Evolutionary conservation across 1,140 invertebrate genomes (phyloP), one percentile per base, ranked within the genome.

Genomic region (Meloidogyne hapla): DNA sequence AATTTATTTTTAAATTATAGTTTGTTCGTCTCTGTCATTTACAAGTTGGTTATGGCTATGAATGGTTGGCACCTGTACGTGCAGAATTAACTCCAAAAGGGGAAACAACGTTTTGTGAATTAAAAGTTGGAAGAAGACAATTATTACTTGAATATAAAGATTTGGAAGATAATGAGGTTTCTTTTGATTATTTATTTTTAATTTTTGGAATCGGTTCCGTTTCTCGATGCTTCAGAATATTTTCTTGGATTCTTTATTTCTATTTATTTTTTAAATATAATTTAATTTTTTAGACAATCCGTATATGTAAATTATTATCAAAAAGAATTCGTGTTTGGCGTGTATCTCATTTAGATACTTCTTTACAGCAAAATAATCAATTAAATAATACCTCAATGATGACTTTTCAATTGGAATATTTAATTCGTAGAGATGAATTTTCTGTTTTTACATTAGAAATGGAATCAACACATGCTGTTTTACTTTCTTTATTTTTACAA

Each of bases 401-500:
- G 81, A 71, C 64, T 13, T 82, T 82, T 45, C 81, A 82, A 69
- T 26, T 82, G n/a, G 81, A 82, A 64, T 83, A 84, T 69, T 28
- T 82, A 25, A 28, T 74, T n/a, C 72, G 73, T 12, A 74, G 26
- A 42, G 80, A 82, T 69, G 77, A 81, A 45, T 82, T 79, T 66
- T 81, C 62, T 79, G 74, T 42, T 45, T 79, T 61, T 48, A 69
- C 28, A 77, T 69, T 62, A 56, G 40, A 45, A 76, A 77, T 64
- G 80, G n/a, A 48, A 79, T 10, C n/a, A 72, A 75, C 40, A 63
- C 69, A 82, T 48, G 76, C 80, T n/a, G 82, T 82, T 40, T 28
- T 84, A 28, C 45, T 82, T 25, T 83, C 81, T 18, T 56, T 82
- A n/a, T 82, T 84, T 48, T 75, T 82, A 21, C 81, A 82, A 76